Evolutionary conservation across 2,113 vertebrate genomes (phyloP).

Genomic region (Miniopterus natalensis): DNA sequence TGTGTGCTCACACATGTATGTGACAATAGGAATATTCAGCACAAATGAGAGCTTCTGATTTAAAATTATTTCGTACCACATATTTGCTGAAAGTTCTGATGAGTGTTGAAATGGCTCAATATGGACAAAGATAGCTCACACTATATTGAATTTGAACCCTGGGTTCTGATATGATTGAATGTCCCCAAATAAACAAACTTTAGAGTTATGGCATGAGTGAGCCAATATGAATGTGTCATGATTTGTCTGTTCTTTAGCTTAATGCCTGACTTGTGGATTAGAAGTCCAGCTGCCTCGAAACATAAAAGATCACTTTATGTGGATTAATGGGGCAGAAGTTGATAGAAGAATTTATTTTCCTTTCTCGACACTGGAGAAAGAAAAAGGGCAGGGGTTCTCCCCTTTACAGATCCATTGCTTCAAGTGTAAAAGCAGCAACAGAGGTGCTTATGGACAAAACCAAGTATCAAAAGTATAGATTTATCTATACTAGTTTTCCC

Average conservation of each 20-base stretch:
- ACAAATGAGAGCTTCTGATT: background rate
- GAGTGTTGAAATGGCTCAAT: background rate
- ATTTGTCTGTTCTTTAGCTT: background rate
- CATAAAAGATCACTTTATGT: background rate
- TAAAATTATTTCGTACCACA: background rate
- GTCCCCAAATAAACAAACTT: background rate
- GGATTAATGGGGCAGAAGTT: background rate
- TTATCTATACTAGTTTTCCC: background rate
- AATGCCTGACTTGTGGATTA: background rate
- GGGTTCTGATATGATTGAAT: slow-evolving; percentile 17
- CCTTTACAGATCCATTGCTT: background rate
- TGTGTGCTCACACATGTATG: background rate
- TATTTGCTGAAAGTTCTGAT: background rate
- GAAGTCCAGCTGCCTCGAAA: slow-evolving; percentile 11
- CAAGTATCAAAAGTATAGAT: background rate
- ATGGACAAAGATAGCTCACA: background rate
- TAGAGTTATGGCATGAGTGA: background rate
- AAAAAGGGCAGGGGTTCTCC: background rate
- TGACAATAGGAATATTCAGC: background rate
- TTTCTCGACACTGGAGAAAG: background rate
- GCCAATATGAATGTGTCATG: background rate
- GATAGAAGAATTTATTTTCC: slow-evolving; percentile 44
- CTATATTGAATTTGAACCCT: slow-evolving; percentile 24
- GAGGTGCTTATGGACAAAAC: slow-evolving; percentile 19
- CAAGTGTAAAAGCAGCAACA: background rate